These are phyloP conservation scores for Semicossyphus pulcher DNA, from an alignment of 2,113 vertebrate genomes.

Conservation along the genomic window DNA sequence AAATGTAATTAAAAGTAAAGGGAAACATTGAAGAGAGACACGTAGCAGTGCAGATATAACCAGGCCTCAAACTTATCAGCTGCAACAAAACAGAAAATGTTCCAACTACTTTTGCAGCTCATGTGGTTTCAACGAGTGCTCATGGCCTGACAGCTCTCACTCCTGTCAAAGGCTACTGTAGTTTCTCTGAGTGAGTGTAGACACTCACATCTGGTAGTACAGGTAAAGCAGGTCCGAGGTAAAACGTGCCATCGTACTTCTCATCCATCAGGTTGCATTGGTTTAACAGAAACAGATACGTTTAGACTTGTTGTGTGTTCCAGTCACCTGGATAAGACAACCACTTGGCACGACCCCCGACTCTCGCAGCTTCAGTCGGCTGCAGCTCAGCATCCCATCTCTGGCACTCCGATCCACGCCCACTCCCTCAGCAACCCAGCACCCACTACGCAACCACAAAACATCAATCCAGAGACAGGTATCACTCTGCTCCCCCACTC, in stretches of 20 bases:
- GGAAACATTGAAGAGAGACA: background rate
- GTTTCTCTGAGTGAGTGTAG: slow-evolving; percentile 10
- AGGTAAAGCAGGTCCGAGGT: slow-evolving; percentile 74
- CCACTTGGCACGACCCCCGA: slow-evolving; percentile 81
- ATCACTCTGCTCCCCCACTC: slow-evolving; percentile 5
- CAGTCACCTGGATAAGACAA: slow-evolving; percentile 81
- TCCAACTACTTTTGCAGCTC: slow-evolving; percentile 50
- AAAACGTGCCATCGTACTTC: slow-evolving; percentile 11
- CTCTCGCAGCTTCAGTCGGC: slow-evolving; percentile 76
- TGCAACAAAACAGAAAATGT: slow-evolving; percentile 32
- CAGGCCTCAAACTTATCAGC: slow-evolving; percentile 12
- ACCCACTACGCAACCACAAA: slow-evolving; percentile 66
- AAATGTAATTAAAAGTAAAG: background rate
- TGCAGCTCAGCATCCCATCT: slow-evolving; percentile 65
- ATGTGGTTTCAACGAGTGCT: slow-evolving; percentile 37
- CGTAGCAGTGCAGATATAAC: background rate
- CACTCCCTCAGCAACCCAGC: slow-evolving; percentile 79
- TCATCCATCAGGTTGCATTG: slow-evolving; percentile 51
- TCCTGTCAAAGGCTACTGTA: slow-evolving; percentile 39
- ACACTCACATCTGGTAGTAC: slow-evolving; percentile 62
- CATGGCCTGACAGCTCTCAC: slow-evolving; percentile 37
- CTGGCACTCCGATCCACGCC: slow-evolving; percentile 62
- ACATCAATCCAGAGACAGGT: slow-evolving; percentile 77
- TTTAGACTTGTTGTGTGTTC: slow-evolving; percentile 66
- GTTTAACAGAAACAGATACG: slow-evolving; percentile 46